A percentile compares a stretch with the other conserved stretches of the same genome.
These are phyloP conservation scores for Cryptocheilus praepositus DNA, from an alignment of 2,888 invertebrate genomes.

Conservation along the genomic window DNA sequence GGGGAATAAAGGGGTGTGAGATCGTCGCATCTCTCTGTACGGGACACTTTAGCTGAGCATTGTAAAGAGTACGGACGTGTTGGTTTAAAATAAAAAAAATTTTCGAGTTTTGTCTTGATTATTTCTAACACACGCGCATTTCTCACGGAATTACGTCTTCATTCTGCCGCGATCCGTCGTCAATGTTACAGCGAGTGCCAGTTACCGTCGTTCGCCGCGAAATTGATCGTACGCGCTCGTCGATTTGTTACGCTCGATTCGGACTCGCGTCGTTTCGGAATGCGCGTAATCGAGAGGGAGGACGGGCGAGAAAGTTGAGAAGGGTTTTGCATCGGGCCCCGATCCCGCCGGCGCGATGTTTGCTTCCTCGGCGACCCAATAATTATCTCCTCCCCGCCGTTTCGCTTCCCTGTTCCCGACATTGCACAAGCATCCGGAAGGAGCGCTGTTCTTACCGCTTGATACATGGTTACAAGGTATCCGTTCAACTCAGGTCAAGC, in stretches of 20 bases:
- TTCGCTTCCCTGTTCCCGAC: slow-evolving; percentile 53
- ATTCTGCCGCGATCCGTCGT: slow-evolving; percentile 7
- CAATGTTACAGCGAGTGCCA: too few relatives aligned
- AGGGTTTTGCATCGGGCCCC: slow-evolving; percentile 7
- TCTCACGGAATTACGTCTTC: slow-evolving; percentile 36
- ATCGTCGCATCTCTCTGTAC: too few relatives aligned
- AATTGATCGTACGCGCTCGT: too few relatives aligned
- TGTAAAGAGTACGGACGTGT: too few relatives aligned
- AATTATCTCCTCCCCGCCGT: slow-evolving; percentile 46
- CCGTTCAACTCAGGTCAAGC: slow-evolving; percentile 55
- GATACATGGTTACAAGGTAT: slow-evolving; percentile 55
- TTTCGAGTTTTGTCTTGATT: too few relatives aligned
- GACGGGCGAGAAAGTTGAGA: too few relatives aligned
- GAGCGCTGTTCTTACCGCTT: slow-evolving; percentile 44
- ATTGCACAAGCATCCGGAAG: slow-evolving; percentile 59
- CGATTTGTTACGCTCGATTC: too few relatives aligned
- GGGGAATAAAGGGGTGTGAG: too few relatives aligned
- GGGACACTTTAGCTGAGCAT: too few relatives aligned
- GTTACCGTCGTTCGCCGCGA: too few relatives aligned
- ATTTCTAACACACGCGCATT: slow-evolving; percentile 14
- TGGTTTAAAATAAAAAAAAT: too few relatives aligned
- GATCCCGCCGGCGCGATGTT: slow-evolving; percentile 13
- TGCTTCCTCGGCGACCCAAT: slow-evolving; percentile 30
- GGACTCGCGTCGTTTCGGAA: neutral
- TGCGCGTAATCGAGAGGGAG: neutral